Evolutionary conservation across 2,113 vertebrate species (phyloP).

Genomic region (Amazona guildingii): DNA sequence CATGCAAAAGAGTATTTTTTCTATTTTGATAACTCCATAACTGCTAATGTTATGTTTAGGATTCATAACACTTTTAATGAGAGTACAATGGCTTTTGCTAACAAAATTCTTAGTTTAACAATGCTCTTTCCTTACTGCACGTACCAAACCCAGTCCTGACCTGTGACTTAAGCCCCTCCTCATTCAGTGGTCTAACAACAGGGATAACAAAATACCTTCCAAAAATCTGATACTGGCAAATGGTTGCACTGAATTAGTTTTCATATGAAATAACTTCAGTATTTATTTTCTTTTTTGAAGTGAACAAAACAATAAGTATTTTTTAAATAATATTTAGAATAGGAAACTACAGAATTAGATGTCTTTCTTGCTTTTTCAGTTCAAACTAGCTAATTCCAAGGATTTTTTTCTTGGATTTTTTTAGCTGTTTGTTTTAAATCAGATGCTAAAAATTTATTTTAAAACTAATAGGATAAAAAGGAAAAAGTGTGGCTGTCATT

Average conservation of each 20-base stretch:
- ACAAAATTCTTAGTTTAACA: neutral
- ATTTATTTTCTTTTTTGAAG: neutral
- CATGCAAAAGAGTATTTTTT: neutral
- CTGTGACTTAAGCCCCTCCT: neutral
- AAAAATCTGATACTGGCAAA: neutral
- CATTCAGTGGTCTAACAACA: neutral
- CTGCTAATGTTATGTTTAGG: neutral
- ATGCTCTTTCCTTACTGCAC: neutral
- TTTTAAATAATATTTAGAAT: neutral
- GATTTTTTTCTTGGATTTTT: neutral
- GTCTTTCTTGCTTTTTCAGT: neutral
- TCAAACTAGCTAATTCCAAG: neutral
- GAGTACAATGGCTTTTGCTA: neutral
- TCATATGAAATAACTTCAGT: neutral
- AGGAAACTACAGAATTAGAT: neutral
- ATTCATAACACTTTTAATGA: neutral
- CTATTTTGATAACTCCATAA: neutral
- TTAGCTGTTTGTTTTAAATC: neutral
- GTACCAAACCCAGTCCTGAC: neutral
- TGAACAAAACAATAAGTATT: accelerated
- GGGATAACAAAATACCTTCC: neutral
- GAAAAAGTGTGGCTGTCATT: neutral
- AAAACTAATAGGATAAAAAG: neutral
- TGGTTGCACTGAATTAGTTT: neutral
- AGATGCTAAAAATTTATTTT: neutral